These are phyloP conservation scores for Kryptolebias marmoratus DNA, from an alignment of 2,113 vertebrate species.

Conservation along the genomic window DNA sequence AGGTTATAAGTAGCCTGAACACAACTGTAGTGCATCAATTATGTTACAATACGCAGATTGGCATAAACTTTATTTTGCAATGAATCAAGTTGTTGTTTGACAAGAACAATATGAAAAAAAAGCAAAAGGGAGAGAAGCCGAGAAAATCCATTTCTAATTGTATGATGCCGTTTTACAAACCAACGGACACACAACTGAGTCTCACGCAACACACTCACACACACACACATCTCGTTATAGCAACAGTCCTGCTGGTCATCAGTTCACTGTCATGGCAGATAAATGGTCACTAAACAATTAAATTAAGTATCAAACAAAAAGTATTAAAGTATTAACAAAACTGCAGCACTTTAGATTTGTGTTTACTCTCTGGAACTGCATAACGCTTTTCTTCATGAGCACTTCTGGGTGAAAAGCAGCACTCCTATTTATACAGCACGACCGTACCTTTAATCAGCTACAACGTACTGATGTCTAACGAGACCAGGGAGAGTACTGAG, in stretches of 20 bases:
- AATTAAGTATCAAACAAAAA: constrained; percentile 25
- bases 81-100: constrained; percentile 72
- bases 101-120: constrained; percentile 65
- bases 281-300: constrained; percentile 45
- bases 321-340: constrained; percentile 13
- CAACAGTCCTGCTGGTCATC: constrained; percentile 64
- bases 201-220: not conserved
- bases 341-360: constrained; percentile 23
- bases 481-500: constrained; percentile 22
- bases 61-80: constrained; percentile 78
- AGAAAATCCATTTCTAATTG: constrained; percentile 44
- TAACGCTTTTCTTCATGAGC: constrained; percentile 21
- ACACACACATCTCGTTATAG: constrained; percentile 22
- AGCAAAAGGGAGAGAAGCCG: constrained; percentile 45
- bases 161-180: constrained; percentile 29
- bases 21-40: constrained; percentile 81
- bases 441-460: constrained; percentile 56
- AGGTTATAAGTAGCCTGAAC: constrained; percentile 75
- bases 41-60: constrained; percentile 80
- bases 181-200: constrained; percentile 20
- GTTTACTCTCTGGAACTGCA: constrained; percentile 21
- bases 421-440: constrained; percentile 34
- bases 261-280: constrained; percentile 48
- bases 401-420: constrained; percentile 37
- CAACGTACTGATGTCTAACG: constrained; percentile 10